These are phyloP conservation scores for Parnassius orleans DNA, from an alignment of 2,888 invertebrate genomes.

Conservation along the genomic window DNA sequence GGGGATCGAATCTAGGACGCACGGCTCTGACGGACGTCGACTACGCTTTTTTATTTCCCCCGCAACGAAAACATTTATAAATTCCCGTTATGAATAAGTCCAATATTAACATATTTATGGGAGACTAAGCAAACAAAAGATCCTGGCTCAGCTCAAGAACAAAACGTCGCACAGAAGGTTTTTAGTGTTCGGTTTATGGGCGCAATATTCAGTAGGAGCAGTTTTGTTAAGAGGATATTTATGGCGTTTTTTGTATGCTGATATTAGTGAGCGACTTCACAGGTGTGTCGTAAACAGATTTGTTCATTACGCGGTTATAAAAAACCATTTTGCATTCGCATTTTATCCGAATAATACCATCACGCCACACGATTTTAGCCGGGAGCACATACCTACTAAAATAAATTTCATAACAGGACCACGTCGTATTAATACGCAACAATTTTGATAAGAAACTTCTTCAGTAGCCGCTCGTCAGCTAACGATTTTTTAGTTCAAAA, in stretches of 20 bases:
- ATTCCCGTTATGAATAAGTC: conserved; percentile 73
- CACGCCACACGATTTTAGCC: background rate
- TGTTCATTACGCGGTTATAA: conserved; percentile 65
- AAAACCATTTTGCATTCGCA: background rate
- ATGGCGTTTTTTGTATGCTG: conserved; percentile 71
- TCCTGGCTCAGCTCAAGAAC: conserved; percentile 48
- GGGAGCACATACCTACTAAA: conserved; percentile 50
- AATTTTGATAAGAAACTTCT: conserved; percentile 76
- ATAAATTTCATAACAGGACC: conserved; percentile 62
- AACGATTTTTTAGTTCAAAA: conserved; percentile 51
- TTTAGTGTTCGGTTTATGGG: conserved; percentile 72
- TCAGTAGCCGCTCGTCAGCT: conserved; percentile 68
- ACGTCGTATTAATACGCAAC: conserved; percentile 72
- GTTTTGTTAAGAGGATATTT: conserved; percentile 75
- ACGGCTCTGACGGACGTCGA: background rate
- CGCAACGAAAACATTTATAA: conserved; percentile 59
- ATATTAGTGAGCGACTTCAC: conserved; percentile 68
- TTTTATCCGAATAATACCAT: background rate
- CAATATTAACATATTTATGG: conserved; percentile 72
- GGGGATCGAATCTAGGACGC: conserved; percentile 15
- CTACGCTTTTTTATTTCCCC: conserved; percentile 22
- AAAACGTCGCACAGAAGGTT: conserved; percentile 71
- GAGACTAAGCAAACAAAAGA: conserved; percentile 60
- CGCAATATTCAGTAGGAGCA: conserved; percentile 76
- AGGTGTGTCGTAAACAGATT: conserved; percentile 74